Evolutionary conservation across 2,888 invertebrate species (phyloP), one percentile per base, ranked within the genome.

Genomic region (Trichogramma evanescens): DNA sequence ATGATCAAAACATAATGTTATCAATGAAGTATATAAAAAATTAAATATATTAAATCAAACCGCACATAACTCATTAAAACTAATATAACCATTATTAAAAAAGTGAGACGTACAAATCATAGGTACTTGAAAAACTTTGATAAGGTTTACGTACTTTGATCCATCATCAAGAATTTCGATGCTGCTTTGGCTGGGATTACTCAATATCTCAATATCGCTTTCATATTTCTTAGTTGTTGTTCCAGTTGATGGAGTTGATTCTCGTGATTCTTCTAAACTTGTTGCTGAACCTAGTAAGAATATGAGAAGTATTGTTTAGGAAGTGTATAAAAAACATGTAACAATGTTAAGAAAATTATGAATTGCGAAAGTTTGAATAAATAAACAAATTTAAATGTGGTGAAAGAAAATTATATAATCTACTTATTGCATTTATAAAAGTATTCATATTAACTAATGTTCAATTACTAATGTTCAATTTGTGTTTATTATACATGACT

Each of bases 131-230:
- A 26, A 26, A 26, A 26, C 26, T 26, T 26, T 26, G 26, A 26
- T 26, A 26, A 26, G 26, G 26, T 26, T 26, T 26, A 67, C 71
- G 68, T 65, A 79, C 79, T 73, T 77, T n/a, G 72, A 69, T 51
- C 70, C 71, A 59, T 79, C 80, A 57, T 83, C 84, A 54, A 86
- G 72, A 42, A 86, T 83, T 77, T 86, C 86, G 59, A 88, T 86
- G 70, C 87, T 87, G 67, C 86, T 86, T 70, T 86, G 85, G 75
- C 87, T 88, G 9, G 87, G 87, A 77, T 87, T 87, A 63, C 86
- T 87, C 39, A 88, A 80, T 50, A 88, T 81, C 67, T 88, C 86
- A 63, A 88, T 84, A 69, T 88, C 88, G 74, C 88, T 88, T 68
- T 86, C 86, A 63, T 78, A 79, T 62, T 75, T 77, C 56, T 72